Base-by-base conservation (phyloP, 2,888 invertebrate genomes). In the Orgyia antiqua region DNA sequence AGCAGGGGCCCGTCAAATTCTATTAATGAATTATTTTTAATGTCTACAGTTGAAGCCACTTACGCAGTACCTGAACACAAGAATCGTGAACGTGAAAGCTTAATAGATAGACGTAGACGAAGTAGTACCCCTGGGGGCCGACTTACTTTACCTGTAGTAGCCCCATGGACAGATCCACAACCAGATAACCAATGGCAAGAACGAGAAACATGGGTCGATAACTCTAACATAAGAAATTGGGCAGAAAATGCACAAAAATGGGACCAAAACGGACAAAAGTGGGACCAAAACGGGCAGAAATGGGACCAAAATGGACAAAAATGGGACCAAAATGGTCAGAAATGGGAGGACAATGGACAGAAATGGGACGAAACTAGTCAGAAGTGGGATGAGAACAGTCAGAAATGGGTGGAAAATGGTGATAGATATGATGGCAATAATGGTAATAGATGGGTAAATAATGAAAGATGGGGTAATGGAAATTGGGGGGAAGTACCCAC, bases 21-120 rank as follows among this genome's bases (percentile, higher is more conserved):
- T 20, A n/a, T n/a, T 5, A 5, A 7, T 20, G 4, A 20, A 20
- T n/a, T 8, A 20, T 15, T 4, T 4, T 15, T 15, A 15, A 15
- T 6, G 6, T 15, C n/a, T 8, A 9, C 44, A 63, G 54, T 64
- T 54, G 84, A 86, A 60, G 82, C 80, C 11, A 86, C 84, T 5
- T 86, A 86, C 53, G 83, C 84, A 0, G 82, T 86, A 0, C 84
- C 84, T 0, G 79, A 76, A 24, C 80, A 77, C 50, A 79, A 79
- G 27, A 63, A 67, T 26, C 68, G 75, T 0, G 72, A 70, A 24
- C 58, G 83, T 1, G 79, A 79, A 31, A 74, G 74, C 12, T 54
- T 84, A 0, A 73, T 79, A 32, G 82, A 80, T 39, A 66, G 84
- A 0, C 66, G 84, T 0, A 68, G 84, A 0, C 58, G 83, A 3